Base-by-base conservation (phyloP, 2,113 vertebrate species). In the Pomatostomus ruficeps region DNA sequence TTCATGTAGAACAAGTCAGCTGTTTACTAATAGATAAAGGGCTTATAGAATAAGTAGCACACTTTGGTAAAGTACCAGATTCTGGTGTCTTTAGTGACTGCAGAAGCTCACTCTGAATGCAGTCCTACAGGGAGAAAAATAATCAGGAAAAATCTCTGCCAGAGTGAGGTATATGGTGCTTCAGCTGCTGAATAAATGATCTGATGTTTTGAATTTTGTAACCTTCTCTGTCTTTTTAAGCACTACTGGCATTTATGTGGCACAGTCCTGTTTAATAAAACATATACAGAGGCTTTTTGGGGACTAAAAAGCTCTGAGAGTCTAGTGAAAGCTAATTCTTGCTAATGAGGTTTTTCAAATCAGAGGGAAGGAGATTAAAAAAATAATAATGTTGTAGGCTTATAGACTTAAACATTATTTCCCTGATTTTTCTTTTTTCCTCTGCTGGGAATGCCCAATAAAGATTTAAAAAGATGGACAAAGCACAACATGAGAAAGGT, bases 331-430 rank as follows among this genome's bases (percentile, higher is more conserved):
- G 48, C 51, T 86, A 90, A 96, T 66, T 95, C 68, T 86, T 59
- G 35, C 38, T 93, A 93, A 95, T 72, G 80, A 94, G 68, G 40
- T 63, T 92, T 94, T 80, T 40, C 23, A 4, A 94, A 74, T 71
- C 55, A 74, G 86, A 94, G 67, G 48, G 35, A 90, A 92, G 12
- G 59, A 90, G 85, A 55, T 84, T 51, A 72, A 87, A 80, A 92
- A 91, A 80, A 67, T 33, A 94, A 72, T 29, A 75, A 62, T 11
- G 42, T 52, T 70, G 35, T 49, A 91, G 65, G 65, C 42, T 85
- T 61, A 63, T 6, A 73, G 76, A 87, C 45, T 68, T 65, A n/a
- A 57, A 73, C 38, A 24, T 66, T 45, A 85, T 70, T 67, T 68
- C 43, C 35, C 12, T 26, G 11, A 29, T 40, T 57, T 74, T 71